These are phyloP conservation scores for Ctenosaura bakeri DNA, from an alignment of 2,797 vertebrate species.

Conservation along the genomic window DNA sequence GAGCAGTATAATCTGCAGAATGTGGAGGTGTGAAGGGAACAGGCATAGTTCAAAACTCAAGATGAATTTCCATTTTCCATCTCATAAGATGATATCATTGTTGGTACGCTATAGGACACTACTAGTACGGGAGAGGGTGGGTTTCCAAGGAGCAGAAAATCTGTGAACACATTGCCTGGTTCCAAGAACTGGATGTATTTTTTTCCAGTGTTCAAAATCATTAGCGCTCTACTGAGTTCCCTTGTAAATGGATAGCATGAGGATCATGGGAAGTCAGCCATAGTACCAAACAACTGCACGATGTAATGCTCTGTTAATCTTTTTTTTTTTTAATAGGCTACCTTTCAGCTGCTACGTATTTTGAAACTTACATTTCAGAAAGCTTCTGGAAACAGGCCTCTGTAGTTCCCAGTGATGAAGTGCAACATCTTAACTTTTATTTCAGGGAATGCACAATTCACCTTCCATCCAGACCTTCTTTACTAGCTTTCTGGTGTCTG, in stretches of 20 bases:
- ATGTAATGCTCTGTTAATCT: not conserved
- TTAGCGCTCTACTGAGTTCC: slow-evolving; percentile 42
- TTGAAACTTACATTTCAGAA: not conserved
- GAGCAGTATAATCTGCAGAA: slow-evolving; percentile 16
- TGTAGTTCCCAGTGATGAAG: not conserved
- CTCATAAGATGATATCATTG: slow-evolving; percentile 41
- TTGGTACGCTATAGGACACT: slow-evolving; percentile 41
- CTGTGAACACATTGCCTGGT: slow-evolving; percentile 28
- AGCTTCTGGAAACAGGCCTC: not conserved
- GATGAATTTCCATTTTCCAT: slow-evolving; percentile 55
- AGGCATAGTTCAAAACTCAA: slow-evolving; percentile 21
- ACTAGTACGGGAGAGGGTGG: slow-evolving; percentile 51
- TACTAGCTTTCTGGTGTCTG: not conserved
- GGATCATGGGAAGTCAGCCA: slow-evolving; percentile 31
- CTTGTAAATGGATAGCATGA: slow-evolving; percentile 29
- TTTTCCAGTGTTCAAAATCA: slow-evolving; percentile 51
- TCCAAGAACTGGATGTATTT: slow-evolving; percentile 58
- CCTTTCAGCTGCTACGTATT: not conserved
- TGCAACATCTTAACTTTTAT: not conserved
- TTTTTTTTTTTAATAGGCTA: not conserved
- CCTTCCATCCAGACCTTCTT: not conserved
- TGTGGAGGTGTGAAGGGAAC: slow-evolving; percentile 14
- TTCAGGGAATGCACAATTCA: not conserved
- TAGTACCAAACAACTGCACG: slow-evolving; percentile 24
- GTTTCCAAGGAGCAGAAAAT: slow-evolving; percentile 46